phyloP scores from a whole-genome alignment of 2,113 vertebrate species.

The Dinomys branickii region DNA sequence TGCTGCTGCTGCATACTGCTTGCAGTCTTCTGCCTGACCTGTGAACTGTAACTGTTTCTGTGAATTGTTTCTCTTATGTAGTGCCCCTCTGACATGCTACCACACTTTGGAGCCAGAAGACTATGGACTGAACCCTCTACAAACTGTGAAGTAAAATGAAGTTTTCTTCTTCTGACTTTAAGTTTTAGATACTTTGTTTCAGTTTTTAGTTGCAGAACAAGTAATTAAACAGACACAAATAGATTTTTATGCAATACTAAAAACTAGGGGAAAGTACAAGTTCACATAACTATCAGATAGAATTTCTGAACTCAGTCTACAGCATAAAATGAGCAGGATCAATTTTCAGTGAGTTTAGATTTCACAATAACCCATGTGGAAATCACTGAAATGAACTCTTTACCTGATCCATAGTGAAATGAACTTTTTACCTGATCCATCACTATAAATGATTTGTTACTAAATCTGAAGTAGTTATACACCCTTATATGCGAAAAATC shows the following conservation, averaged over 20 bases:
- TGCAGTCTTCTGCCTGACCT: not conserved
- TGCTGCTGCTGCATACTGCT: too few relatives aligned
- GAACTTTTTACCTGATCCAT: not conserved
- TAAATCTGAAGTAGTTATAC: not conserved
- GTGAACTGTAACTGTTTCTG: too few relatives aligned
- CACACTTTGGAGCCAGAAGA: not conserved
- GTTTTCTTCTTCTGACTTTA: not conserved
- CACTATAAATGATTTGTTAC: not conserved
- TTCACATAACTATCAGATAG: not conserved
- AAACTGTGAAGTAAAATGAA: not conserved
- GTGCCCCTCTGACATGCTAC: not conserved
- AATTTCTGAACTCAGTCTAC: not conserved
- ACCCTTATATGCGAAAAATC: not conserved
- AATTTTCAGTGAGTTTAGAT: not conserved
- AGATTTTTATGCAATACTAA: not conserved
- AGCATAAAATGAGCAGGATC: not conserved
- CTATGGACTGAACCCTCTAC: not conserved
- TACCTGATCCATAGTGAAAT: not conserved
- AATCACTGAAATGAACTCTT: not conserved
- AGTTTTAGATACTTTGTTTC: not conserved
- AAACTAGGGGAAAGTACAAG: not conserved
- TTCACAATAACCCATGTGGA: not conserved
- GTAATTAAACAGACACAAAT: not conserved
- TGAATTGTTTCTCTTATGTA: not conserved
- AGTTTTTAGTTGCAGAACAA: not conserved